phyloP scores from a whole-genome alignment of 2,797 vertebrate species.

The Pampus argenteus region DNA sequence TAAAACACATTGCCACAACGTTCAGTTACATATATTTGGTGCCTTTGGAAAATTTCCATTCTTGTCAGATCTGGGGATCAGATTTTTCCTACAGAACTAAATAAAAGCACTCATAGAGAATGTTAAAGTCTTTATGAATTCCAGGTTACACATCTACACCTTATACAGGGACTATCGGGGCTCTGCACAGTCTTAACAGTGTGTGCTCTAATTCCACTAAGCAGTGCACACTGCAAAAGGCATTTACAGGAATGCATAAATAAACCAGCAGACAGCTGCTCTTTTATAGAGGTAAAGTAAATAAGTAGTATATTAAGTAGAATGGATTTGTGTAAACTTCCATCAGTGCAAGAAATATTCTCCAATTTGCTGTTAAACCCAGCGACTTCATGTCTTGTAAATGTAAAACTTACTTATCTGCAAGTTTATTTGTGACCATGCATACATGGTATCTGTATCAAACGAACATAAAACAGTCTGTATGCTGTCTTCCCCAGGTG shows the following conservation, averaged over 20 bases:
- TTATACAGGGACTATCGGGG: not conserved
- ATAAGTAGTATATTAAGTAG: slow-evolving; percentile 17
- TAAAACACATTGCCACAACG: not conserved
- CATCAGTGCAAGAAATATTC: not conserved
- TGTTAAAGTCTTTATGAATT: not conserved
- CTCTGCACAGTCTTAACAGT: slow-evolving; percentile 36
- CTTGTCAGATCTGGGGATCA: slow-evolving; percentile 16
- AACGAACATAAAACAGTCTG: not conserved
- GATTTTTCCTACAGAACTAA: slow-evolving; percentile 1
- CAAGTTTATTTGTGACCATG: slow-evolving; percentile 34
- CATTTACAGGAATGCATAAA: slow-evolving; percentile 37
- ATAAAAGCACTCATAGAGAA: not conserved
- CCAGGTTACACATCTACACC: slow-evolving; percentile 14
- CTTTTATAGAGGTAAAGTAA: slow-evolving; percentile 34
- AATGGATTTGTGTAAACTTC: not conserved
- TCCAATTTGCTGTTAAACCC: not conserved
- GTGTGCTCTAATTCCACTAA: slow-evolving; percentile 15
- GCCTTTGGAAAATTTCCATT: slow-evolving; percentile 11
- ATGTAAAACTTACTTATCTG: too few relatives aligned
- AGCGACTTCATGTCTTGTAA: not conserved
- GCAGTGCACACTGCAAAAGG: slow-evolving; percentile 6
- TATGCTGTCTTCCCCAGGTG: slow-evolving; percentile 82
- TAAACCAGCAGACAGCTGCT: slow-evolving; percentile 32
- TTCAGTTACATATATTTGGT: not conserved
- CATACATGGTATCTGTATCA: slow-evolving; percentile 16